A percentile compares a stretch with the other conserved stretches of the same genome.
Conservation (phyloP, 2,888 invertebrate genomes). For the Athripsodes cinereus region DNA sequence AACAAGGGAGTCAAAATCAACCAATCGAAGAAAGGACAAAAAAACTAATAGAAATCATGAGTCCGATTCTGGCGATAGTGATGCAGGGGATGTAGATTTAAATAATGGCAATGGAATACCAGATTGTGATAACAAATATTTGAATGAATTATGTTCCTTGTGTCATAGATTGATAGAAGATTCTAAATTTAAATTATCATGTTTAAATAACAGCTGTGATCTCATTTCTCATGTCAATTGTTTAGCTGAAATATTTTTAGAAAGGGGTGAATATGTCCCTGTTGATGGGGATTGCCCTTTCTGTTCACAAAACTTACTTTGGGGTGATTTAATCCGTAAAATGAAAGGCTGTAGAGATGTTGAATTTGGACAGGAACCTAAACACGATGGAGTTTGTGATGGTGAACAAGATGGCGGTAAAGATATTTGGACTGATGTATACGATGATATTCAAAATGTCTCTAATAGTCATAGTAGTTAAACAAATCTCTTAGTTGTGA, state of each 20-base stretch:
- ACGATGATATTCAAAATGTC: too few species aligned
- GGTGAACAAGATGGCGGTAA: too few species aligned
- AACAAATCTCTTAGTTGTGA: too few species aligned
- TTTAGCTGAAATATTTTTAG: constrained; percentile 60
- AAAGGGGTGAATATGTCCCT: constrained; percentile 67
- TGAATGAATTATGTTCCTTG: background rate
- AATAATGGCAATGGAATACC: background rate
- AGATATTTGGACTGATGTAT: too few species aligned
- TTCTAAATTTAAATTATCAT: constrained; percentile 51
- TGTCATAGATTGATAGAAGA: constrained; percentile 18
- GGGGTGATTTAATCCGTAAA: constrained; percentile 77
- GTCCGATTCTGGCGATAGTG: too few species aligned
- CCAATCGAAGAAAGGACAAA: too few species aligned
- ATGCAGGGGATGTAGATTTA: background rate
- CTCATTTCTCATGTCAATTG: constrained; percentile 68
- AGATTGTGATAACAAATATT: background rate
- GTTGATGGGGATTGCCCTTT: constrained; percentile 74
- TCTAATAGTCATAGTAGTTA: too few species aligned
- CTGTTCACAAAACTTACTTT: constrained; percentile 61
- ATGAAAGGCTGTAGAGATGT: constrained; percentile 49
- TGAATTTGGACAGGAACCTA: background rate
- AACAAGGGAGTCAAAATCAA: background rate
- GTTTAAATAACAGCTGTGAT: constrained; percentile 60
- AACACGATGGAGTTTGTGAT: too few species aligned
- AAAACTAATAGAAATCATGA: too few species aligned